Evolutionary conservation across 2,888 invertebrate genomes (phyloP).

Genomic region (Ectemnius cavifrons): DNA sequence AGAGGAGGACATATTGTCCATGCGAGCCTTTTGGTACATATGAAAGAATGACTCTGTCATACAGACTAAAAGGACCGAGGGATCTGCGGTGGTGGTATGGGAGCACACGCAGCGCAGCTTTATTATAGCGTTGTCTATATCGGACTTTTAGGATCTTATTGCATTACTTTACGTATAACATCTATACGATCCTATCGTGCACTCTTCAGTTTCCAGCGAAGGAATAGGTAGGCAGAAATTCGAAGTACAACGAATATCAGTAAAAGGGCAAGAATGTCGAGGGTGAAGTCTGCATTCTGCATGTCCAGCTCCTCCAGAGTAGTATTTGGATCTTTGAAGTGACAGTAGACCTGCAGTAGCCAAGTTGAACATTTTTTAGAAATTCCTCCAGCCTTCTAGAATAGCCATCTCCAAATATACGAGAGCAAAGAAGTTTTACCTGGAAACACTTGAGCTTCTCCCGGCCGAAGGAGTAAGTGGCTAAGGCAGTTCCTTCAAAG

Average conservation of each 20-base stretch:
- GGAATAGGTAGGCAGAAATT: slow-evolving; percentile 90
- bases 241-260: slow-evolving; percentile 89
- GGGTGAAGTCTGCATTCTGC: slow-evolving; percentile 87
- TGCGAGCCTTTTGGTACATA: too few relatives aligned
- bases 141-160: slow-evolving; percentile 6
- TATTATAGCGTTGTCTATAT: neutral
- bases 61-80: neutral
- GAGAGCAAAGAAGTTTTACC: slow-evolving; percentile 72
- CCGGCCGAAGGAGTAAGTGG: slow-evolving; percentile 92
- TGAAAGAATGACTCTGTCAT: neutral
- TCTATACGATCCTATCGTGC: slow-evolving; percentile 82
- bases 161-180: neutral
- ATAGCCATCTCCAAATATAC: neutral
- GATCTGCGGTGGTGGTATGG: neutral
- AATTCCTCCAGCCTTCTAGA: neutral
- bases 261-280: slow-evolving; percentile 89
- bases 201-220: slow-evolving; percentile 91
- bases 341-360: slow-evolving; percentile 85
- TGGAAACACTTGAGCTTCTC: slow-evolving; percentile 89
- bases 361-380: neutral
- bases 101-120: slow-evolving; percentile 1
- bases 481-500: slow-evolving; percentile 95
- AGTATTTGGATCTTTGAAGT: slow-evolving; percentile 89
- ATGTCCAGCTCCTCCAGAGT: slow-evolving; percentile 93
- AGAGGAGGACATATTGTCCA: neutral